Evolutionary conservation across 2,113 vertebrate species (phyloP), one percentile per base, ranked within the genome.

Genomic region (Globicephala melas): DNA sequence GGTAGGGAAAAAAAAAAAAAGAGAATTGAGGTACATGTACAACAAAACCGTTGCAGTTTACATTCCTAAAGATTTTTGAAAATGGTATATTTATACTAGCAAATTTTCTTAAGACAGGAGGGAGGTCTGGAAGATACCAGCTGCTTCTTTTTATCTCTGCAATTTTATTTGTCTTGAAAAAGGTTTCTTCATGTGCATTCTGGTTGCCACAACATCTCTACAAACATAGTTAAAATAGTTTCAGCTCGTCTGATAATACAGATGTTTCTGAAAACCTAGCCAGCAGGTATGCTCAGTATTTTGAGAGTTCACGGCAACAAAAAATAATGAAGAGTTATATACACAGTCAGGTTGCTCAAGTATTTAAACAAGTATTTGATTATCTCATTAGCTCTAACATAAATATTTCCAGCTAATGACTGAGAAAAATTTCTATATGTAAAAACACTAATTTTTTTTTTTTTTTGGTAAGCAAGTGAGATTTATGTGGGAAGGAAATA

Each of bases 211-310:
- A 44, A 67, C 70, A 50, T 81, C 71, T 93, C 55, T 70, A 28
- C 73, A 90, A 58, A 79, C 68, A 92, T 70, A 95, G 70, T 60
- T 93, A 91, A 95, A 95, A 96, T 81, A 94, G 44, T 76, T 97
- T 96, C 25, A 94, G 74, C 20, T 67, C 38, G 13, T 90, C 79
- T 84, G 68, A 91, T 63, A 96, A 81, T 55, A 83, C 33, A 76
- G 63, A 89, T 83, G 26, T 81, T 88, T 93, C 91, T 92, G 71
- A 86, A 91, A 96, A 87, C 38, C 60, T 60, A 91, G 68, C 41
- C 58, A 80, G 47, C 41, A 96, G 41, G 74, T 50, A 53, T 6
- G 10, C 23, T 94, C 62, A 71, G 44, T 36, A 60, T 82, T 36
- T 87, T 74, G 68, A 83, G 67, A 89, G 13, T 65, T 97, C 50